These are phyloP conservation scores for Brachypodius melanocephalos DNA, from an alignment of 2,113 vertebrate genomes.

Conservation along the genomic window DNA sequence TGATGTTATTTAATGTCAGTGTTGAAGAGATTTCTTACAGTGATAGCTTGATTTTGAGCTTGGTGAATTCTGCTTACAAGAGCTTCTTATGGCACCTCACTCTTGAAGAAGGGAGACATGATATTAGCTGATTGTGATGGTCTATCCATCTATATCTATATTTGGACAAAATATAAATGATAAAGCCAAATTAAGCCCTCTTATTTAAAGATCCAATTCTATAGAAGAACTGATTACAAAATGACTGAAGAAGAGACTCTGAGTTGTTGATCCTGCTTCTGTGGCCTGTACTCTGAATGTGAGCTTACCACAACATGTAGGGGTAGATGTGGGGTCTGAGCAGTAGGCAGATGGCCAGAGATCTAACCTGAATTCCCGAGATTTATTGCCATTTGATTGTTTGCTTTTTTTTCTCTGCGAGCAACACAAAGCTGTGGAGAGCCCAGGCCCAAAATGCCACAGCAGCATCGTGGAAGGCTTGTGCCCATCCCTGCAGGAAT, in stretches of 20 bases:
- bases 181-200: not conserved
- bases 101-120: not conserved
- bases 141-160: not conserved
- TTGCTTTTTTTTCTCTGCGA: fast-evolving
- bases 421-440: not conserved
- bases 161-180: not conserved
- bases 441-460: not conserved
- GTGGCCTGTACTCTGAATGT: not conserved
- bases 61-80: fast-evolving
- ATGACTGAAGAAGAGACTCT: not conserved
- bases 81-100: not conserved
- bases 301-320: fast-evolving
- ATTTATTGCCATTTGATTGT: not conserved
- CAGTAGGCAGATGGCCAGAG: not conserved
- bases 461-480: not conserved
- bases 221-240: not conserved
- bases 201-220: not conserved
- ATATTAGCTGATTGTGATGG: not conserved
- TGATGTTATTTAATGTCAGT: not conserved
- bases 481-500: not conserved
- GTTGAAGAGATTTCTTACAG: not conserved
- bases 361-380: not conserved
- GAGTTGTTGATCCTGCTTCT: not conserved
- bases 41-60: not conserved
- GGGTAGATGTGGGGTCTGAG: not conserved